Evolutionary conservation across 2,888 invertebrate species (phyloP).

Genomic region (Eulithis prunata): DNA sequence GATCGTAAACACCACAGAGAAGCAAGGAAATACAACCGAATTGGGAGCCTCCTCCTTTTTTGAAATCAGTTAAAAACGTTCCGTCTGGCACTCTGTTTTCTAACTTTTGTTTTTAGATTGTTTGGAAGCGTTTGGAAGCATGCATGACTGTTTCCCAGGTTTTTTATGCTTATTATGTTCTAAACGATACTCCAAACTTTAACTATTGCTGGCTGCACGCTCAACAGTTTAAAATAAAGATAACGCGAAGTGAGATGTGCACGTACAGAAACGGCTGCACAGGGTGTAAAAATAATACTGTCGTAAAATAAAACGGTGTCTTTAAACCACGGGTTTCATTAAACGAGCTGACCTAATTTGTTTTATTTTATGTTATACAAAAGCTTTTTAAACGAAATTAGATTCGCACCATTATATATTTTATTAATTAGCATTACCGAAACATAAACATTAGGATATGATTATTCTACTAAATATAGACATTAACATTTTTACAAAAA

Average conservation of each 20-base stretch:
- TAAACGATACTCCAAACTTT: constrained; percentile 5
- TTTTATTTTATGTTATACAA: too few relatives aligned
- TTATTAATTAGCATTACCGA: too few relatives aligned
- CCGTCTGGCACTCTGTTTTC: too few relatives aligned
- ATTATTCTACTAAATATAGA: too few relatives aligned
- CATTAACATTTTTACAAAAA: too few relatives aligned
- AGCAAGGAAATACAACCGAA: too few relatives aligned
- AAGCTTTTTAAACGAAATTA: too few relatives aligned
- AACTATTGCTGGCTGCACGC: constrained; percentile 7
- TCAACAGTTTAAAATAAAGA: constrained; percentile 22
- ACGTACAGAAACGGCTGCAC: constrained; percentile 12
- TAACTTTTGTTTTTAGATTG: neutral
- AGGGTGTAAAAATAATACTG: constrained; percentile 5
- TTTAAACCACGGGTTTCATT: neutral
- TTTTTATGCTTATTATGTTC: constrained; percentile 8
- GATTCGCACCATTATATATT: too few relatives aligned
- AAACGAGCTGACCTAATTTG: neutral
- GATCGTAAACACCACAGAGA: too few relatives aligned
- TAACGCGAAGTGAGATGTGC: constrained; percentile 25
- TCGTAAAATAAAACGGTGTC: neutral
- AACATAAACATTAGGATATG: too few relatives aligned
- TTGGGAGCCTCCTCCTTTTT: too few relatives aligned
- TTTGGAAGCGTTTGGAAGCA: neutral
- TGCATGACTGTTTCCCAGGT: neutral
- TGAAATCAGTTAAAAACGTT: too few relatives aligned